Conservation (phyloP, 2,797 vertebrate species). For the Sciurus vulgaris region DNA sequence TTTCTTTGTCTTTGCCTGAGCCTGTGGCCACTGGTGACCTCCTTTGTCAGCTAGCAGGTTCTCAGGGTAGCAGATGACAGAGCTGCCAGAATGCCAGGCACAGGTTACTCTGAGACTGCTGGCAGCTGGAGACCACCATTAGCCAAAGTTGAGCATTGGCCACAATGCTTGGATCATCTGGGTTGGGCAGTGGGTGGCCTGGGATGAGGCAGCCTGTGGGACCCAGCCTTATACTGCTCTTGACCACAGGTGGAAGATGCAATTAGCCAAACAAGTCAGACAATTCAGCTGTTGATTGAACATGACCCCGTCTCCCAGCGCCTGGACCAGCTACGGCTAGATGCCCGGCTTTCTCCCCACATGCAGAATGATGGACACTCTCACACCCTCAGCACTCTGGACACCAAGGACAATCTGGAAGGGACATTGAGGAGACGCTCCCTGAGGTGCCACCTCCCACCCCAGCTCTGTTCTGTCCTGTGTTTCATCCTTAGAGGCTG, state of each 20-base stretch:
- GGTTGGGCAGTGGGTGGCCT: background rate
- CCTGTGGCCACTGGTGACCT: slow-evolving; percentile 6
- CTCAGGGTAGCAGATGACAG: slow-evolving; percentile 15
- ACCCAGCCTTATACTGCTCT: slow-evolving; percentile 31
- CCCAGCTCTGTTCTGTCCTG: background rate
- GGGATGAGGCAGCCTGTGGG: background rate
- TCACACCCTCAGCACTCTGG: slow-evolving; percentile 88
- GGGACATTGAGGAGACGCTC: slow-evolving; percentile 94
- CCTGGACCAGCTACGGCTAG: slow-evolving; percentile 92
- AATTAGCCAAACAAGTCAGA: slow-evolving; percentile 94
- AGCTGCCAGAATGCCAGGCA: slow-evolving; percentile 30
- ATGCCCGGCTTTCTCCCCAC: slow-evolving; percentile 87
- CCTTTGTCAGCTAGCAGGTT: slow-evolving; percentile 8
- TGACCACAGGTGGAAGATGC: slow-evolving; percentile 93
- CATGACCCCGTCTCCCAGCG: slow-evolving; percentile 95
- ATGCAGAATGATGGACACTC: slow-evolving; percentile 91
- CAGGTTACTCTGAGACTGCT: background rate
- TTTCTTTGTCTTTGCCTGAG: slow-evolving; percentile 39
- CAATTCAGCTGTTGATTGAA: slow-evolving; percentile 96
- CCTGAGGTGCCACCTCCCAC: slow-evolving; percentile 89
- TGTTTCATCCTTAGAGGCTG: background rate
- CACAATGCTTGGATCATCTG: slow-evolving; percentile 30
- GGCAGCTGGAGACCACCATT: slow-evolving; percentile 32
- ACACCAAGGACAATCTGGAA: slow-evolving; percentile 92
- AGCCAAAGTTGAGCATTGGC: slow-evolving; percentile 12